Base-by-base conservation (phyloP, 2,888 invertebrate genomes). In the Drosophila testacea region DNA sequence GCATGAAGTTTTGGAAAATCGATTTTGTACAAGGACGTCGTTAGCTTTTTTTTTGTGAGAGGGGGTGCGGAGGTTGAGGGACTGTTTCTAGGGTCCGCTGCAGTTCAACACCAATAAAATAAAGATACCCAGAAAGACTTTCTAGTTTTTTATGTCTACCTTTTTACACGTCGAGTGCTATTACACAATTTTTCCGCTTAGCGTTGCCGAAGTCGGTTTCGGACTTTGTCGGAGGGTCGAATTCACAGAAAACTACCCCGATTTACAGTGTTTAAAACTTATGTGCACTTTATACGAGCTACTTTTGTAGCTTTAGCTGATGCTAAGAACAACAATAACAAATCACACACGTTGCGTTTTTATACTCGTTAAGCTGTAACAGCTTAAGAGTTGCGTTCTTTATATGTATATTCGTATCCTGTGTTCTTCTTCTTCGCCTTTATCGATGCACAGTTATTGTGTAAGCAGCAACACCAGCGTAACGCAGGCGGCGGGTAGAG, bases 21-120 rank as follows among this genome's bases (percentile, higher is more conserved):
- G 91, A 91, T 91, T 90, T 83, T 82, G 69, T 81, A 85, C 91
- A 91, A 91, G 91, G 91, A 91, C 91, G 89, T 90, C 63, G 44
- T 22, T 34, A 57, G 39, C 47, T 16, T 34, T 47, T 47, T 50
- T 50, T 52, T 52, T 70, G 55, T 22, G 22, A 3, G 22, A 22
- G 22, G 22, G 22, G 22, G 22, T 22, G 22, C 22, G 22, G 22
- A 22, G 22, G 22, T 22, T 3, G 22, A 22, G 59, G 65, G 9
- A 41, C 30, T 41, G 13, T 73, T 71, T 55, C 10, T 69, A 57
- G 69, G 72, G 52, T 61, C 52, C 54, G 69, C 73, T 75, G 82
- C 78, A 77, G 61, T 69, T 55, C 42, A 57, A 69, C 39, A 62
- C 57, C 50, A 62, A 50, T 39, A 47, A 51, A 60, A 66, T 64